Evolutionary conservation across 1,140 invertebrate genomes (phyloP), one percentile per base, ranked within the genome.

Genomic region (Drosophila sp.): DNA sequence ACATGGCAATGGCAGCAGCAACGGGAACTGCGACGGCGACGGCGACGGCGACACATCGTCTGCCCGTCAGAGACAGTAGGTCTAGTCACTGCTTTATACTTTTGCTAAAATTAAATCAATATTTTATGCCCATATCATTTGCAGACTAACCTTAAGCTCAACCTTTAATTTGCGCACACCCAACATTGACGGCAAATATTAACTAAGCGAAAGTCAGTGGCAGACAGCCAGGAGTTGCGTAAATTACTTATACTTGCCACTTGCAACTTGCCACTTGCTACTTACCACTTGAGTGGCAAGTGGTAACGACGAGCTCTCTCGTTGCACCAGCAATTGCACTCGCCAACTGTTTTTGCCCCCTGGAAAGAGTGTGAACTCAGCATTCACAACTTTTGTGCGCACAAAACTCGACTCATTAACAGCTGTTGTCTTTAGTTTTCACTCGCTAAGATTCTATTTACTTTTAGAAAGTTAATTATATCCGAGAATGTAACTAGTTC

Each of bases 391-490:
- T 78, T n/a, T n/a, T 50, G 48, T 72, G 53, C 64, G 16, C 73
- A 29, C 58, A 86, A 87, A 51, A 79, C 83, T 89, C 46, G 58
- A 77, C 79, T 87, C 82, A 89, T 83, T 89, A 87, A 69, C 79
- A 87, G 76, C 79, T 87, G 82, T 89, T 87, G 82, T 87, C 79
- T 83, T 82, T 83, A 76, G 82, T 67, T 89, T 81, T 67, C 41
- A 63, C 65, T 75, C 58, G 41, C 63, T 53, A 66, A 63, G 83
- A 89, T 82, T 89, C 67, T 83, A 70, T 89, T 87, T 82, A 79
- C 83, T 87, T 76, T 61, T 27, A 58, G 76, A 82, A 87, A 87
- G 82, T 87, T 89, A 87, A 87, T 87, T 89, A 87, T 87, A 72
- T 82, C 78, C 59, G 78, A 51, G 59, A 51, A 54, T 56, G 40